Evolutionary conservation across 2,888 invertebrate genomes (phyloP).

Genomic region (Dichetophora obliterata): DNA sequence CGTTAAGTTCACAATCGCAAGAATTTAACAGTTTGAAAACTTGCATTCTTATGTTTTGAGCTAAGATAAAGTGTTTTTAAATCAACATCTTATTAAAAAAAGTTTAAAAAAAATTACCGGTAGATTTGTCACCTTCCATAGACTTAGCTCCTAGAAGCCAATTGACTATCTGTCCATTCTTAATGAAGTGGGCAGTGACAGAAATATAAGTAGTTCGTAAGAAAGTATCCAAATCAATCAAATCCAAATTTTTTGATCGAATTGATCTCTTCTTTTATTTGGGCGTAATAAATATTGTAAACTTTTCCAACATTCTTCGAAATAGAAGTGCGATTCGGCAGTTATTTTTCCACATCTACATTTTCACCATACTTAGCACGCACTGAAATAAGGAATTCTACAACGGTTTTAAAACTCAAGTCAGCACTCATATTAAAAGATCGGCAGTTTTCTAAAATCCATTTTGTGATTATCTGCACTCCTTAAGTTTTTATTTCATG

Average conservation of each 20-base stretch:
- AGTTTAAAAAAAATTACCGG: constrained; percentile 32
- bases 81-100: too few species aligned
- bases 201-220: constrained; percentile 37
- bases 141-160: constrained; percentile 39
- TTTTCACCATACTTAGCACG: constrained; percentile 44
- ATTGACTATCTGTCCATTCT: constrained; percentile 34
- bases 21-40: constrained; percentile 37
- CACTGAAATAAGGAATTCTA: constrained; percentile 32
- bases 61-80: constrained; percentile 30
- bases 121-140: constrained; percentile 41
- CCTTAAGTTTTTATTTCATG: constrained; percentile 30
- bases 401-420: constrained; percentile 40
- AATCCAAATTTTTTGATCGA: constrained; percentile 38
- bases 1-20: constrained; percentile 36
- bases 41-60: constrained; percentile 38
- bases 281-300: constrained; percentile 22
- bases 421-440: constrained; percentile 41
- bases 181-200: constrained; percentile 45
- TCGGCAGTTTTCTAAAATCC: constrained; percentile 43
- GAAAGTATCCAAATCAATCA: constrained; percentile 40
- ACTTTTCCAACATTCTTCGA: constrained; percentile 39
- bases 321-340: constrained; percentile 44
- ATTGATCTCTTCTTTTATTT: constrained; percentile 38
- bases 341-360: constrained; percentile 38
- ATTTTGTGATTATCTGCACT: constrained; percentile 39